Base-by-base conservation (phyloP, 2,797 vertebrate species). In the Tenualosa thibaudeaui region DNA sequence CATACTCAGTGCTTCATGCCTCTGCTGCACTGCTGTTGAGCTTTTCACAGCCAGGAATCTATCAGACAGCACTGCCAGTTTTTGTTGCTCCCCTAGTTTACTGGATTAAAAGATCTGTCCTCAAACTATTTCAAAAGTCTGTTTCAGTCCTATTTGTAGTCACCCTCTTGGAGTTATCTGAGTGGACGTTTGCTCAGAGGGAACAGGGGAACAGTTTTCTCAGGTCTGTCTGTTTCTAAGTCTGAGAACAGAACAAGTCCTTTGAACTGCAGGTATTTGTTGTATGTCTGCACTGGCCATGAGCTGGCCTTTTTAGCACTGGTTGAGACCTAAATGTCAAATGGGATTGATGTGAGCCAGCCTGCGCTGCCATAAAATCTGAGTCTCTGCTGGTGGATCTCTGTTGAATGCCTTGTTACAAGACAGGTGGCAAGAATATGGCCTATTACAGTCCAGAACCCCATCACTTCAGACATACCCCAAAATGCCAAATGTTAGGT, bases 1-100 rank as follows among this genome's bases (percentile, higher is more conserved):
- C 13, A 3, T 40, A 3, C 37, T 7, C 68, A 43, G 15, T 43
- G 68, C 68, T 40, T 19, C 31, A 75, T 75, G 68, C 68, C 37
- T 17, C 37, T 75, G 31, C 68, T 75, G 68, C 17, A 40, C 68
- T 19, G 68, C 68, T 75, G 31, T 15, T 75, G 13, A 24, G 26
- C 53, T 84, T 49, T 40, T 83, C 86, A 46, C 82, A 85, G 81
- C 75, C 82, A 82, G 53, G 46, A 51, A 49, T 43, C 68, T 17
- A 31, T 75, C 40, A 7, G 37, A 2, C 68, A 75, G 31, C 12
- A 31, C 62, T 68, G 1, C 8, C 62, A 13, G 15, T 71, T 37
- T 71, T 17, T 12, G 17, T 31, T 17, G 5, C 68, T 3, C 31
- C 17, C 3, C 31, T 43, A 40, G 13, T 75, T 75, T 15, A 17